phyloP scores from a whole-genome alignment of 2,888 invertebrate species.

The Dione juno region DNA sequence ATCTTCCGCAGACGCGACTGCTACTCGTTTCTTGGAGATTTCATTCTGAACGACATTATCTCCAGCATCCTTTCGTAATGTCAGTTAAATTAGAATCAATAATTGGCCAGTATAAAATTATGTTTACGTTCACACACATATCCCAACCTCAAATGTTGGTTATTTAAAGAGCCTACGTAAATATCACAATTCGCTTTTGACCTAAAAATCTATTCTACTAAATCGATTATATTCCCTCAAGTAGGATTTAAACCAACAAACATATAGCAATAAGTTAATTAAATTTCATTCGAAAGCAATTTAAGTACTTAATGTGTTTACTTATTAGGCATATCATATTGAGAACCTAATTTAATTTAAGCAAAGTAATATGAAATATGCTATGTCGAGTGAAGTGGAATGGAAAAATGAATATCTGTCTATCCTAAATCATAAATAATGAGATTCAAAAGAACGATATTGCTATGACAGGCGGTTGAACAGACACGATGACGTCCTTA shows the following conservation, averaged over 20 bases:
- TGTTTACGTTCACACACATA: background rate
- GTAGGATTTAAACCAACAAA: background rate
- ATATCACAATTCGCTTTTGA: background rate
- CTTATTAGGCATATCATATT: background rate
- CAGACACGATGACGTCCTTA: no score
- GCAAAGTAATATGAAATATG: background rate
- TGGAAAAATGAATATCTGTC: background rate
- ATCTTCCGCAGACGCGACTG: slow-evolving; percentile 63
- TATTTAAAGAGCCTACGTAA: background rate
- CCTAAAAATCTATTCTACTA: background rate
- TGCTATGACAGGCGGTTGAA: no score
- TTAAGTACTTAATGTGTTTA: background rate
- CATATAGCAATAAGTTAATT: background rate
- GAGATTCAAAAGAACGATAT: background rate
- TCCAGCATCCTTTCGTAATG: slow-evolving; percentile 62
- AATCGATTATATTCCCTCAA: background rate
- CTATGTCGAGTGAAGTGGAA: background rate
- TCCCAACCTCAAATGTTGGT: background rate
- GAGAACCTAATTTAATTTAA: background rate
- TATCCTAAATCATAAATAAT: background rate
- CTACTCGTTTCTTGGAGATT: slow-evolving; percentile 71
- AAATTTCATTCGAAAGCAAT: background rate
- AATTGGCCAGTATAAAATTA: background rate
- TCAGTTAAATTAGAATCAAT: slow-evolving; percentile 15
- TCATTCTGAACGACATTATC: slow-evolving; percentile 71